Base-by-base conservation (phyloP, 2,113 vertebrate genomes). In the Peromyscus polionotus region DNA sequence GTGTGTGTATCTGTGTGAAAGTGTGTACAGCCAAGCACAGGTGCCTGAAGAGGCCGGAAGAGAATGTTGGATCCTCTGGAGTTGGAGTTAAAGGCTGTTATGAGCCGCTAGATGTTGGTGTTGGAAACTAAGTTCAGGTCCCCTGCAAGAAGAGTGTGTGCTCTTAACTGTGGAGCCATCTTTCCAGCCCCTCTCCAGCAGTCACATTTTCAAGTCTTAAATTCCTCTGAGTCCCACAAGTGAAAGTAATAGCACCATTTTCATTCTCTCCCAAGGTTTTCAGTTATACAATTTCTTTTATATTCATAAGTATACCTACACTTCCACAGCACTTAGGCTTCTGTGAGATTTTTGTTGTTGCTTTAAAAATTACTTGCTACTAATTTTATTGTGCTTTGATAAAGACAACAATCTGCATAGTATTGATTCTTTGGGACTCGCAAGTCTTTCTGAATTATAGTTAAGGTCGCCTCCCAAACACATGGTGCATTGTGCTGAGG, bases 401-500 rank as follows among this genome's bases (percentile, higher is more conserved):
- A 51, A 1, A 28, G 31, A 93, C 14, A 33, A 16, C 10, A 19
- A 45, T 85, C 12, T 20, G 8, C 10, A 24, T 3, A 19, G 7
- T 4, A 1, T 0, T 3, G 0, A 24, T 19, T n/a, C 36, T 48
- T 61, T 3, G 36, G 31, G 51, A 3, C 11, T 24, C 8, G 20
- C 0, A 1, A n/a, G 19, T 39, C 93, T 20, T 19, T 8, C 19
- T 0, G 1, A n/a, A 5, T 45, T 54, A n/a, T 67, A 39, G 3
- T 76, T 26, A 0, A 1, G 48, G 95, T 8, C 33, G 5, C 22
- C n/a, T 11, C 33, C 2, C 1, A 51, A 17, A 28, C 51, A 14
- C 61, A n/a, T 31, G 6, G 4, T 36, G 31, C 48, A 51, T 51
- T 51, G 51, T 51, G 51, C 51, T 51, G 51, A 11, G 51, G 51